Conservation (phyloP, 2,113 vertebrate species). For the Brachypteracias leptosomus region DNA sequence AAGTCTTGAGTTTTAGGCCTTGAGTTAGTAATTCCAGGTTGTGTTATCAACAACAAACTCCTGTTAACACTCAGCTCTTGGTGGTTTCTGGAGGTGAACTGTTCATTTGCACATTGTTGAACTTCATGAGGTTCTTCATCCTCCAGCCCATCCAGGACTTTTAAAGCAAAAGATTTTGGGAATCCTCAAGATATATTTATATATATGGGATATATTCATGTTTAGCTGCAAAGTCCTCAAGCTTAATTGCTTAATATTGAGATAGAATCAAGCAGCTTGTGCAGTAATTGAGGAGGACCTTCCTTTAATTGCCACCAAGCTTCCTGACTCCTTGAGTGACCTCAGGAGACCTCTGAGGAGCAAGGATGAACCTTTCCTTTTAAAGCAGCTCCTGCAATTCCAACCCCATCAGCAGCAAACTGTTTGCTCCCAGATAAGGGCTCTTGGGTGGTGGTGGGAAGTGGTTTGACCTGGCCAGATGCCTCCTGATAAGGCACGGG, state of each 20-base stretch:
- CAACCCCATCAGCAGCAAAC: background rate
- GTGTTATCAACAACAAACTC: background rate
- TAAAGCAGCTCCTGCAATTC: background rate
- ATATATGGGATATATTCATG: rapidly evolving
- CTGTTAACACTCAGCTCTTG: too few relatives aligned
- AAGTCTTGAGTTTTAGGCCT: background rate
- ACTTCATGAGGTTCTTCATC: too few relatives aligned
- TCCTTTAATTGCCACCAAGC: background rate
- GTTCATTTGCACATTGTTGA: rapidly evolving
- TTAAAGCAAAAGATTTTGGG: background rate
- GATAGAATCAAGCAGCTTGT: background rate
- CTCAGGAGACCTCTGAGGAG: background rate
- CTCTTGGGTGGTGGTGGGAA: background rate
- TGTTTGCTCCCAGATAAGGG: slow-evolving; percentile 52
- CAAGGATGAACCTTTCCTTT: background rate
- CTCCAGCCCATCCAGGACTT: too few relatives aligned
- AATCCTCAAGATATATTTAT: too few relatives aligned
- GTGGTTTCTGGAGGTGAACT: rapidly evolving
- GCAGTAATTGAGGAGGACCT: background rate
- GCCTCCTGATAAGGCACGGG: slow-evolving; percentile 42
- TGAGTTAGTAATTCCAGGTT: background rate
- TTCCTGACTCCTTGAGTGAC: background rate
- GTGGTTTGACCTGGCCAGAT: slow-evolving; percentile 50
- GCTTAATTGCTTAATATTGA: rapidly evolving
- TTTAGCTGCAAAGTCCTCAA: background rate